Evolutionary conservation across 2,113 vertebrate species (phyloP), one percentile per base, ranked within the genome.

Genomic region (Otocyon megalotis): DNA sequence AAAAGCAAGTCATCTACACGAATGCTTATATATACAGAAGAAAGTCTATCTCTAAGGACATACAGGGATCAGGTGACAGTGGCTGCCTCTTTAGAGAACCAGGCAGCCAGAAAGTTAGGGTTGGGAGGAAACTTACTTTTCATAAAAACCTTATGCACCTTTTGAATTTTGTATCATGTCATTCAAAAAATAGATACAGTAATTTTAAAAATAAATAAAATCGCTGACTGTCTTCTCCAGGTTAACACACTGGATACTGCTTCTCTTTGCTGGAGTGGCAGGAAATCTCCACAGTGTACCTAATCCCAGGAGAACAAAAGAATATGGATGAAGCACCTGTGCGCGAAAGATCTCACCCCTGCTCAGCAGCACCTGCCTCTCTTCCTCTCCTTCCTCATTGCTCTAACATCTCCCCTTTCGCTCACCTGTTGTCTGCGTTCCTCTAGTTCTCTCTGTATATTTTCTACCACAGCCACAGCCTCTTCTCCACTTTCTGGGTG

Each of bases 401-500:
- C 8, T 89, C 62, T 10, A 15, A n/a, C 3, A 76, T 54, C 79
- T 76, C 24, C 72, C 63, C 56, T 50, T 48, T 28, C 22, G 92
- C 98, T 97, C 90, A 98, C 98, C 98, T 97, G 97, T 43, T 96
- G 93, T 35, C 90, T 60, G 26, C 60, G 96, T 32, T 96, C 95
- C 65, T 96, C 98, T 24, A 98, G 86, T 22, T 98, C 96, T 72
- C 84, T 92, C 72, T 98, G 97, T 83, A 98, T 96, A 69, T 84
- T 98, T 86, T 98, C 98, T 16, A 98, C 81, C 90, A 98, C 93
- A 50, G 97, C 96, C 93, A 98, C 97, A 1, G 98, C 97, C 84
- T 98, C 98, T 93, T 98, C 98, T 90, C 98, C 98, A 0, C 60
- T 98, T 90, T 98, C 96, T 0, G 98, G 98, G 86, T 95, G 98